Evolutionary conservation across 2,113 vertebrate species (phyloP).

Genomic region (Empidonax traillii): DNA sequence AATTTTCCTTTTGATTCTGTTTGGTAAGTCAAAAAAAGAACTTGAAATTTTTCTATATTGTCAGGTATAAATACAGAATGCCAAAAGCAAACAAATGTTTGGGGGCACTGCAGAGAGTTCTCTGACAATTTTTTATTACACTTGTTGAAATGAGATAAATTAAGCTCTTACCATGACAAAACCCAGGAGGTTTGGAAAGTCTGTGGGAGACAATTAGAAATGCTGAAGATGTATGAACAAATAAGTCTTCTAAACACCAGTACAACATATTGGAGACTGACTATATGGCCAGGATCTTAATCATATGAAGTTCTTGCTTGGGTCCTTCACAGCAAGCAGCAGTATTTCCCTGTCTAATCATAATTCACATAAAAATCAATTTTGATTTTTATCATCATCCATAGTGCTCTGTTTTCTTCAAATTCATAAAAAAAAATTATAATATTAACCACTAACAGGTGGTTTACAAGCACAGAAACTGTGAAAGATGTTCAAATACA

Average conservation of each 20-base stretch:
- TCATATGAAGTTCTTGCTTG: slow-evolving; percentile 17
- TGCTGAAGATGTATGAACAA: slow-evolving; percentile 48
- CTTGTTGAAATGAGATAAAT: slow-evolving; percentile 64
- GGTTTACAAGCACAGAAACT: not conserved
- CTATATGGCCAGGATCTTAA: slow-evolving; percentile 46
- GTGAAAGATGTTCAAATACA: not conserved
- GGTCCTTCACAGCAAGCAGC: slow-evolving; percentile 21
- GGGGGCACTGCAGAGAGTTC: not conserved
- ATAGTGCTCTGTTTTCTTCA: not conserved
- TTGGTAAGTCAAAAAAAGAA: not conserved
- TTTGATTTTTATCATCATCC: not conserved
- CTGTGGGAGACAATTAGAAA: slow-evolving; percentile 36
- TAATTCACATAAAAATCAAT: slow-evolving; percentile 46
- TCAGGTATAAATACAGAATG: not conserved
- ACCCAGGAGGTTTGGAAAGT: not conserved
- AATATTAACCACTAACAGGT: not conserved
- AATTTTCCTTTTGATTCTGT: not conserved
- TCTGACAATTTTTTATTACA: slow-evolving; percentile 37
- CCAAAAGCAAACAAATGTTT: slow-evolving; percentile 24
- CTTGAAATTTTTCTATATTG: not conserved
- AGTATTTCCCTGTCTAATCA: slow-evolving; percentile 37
- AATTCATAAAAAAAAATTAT: not conserved
- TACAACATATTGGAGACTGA: not conserved
- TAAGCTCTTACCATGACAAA: slow-evolving; percentile 57
- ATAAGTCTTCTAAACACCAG: slow-evolving; percentile 23